A percentile compares a stretch with the other conserved stretches of the same genome.
These are phyloP conservation scores for Pheosia gnoma DNA, from an alignment of 2,888 invertebrate species.

Conservation along the genomic window DNA sequence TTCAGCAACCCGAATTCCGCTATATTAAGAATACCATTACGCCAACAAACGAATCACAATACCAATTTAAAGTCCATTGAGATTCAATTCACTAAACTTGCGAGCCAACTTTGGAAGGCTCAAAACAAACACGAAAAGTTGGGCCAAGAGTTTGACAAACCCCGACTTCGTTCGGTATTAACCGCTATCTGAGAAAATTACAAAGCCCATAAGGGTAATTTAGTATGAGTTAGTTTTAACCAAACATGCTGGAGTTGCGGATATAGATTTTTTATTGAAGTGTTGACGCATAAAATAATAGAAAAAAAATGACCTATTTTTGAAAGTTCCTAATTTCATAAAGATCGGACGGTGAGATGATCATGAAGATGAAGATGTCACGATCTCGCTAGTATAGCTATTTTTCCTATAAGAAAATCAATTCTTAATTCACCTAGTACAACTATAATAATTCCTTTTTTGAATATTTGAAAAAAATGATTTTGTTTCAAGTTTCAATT, in stretches of 20 bases:
- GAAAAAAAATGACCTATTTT: no score
- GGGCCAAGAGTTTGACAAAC: constrained; percentile 50
- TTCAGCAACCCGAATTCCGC: not conserved
- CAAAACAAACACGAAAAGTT: constrained; percentile 53
- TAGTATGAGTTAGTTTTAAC: constrained; percentile 59
- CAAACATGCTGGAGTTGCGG: constrained; percentile 35
- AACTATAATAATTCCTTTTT: no score
- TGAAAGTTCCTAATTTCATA: no score
- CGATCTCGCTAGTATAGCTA: no score
- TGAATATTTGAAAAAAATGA: no score
- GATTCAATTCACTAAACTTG: constrained; percentile 49
- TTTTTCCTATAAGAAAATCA: no score
- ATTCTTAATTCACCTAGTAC: no score
- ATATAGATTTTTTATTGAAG: constrained; percentile 37
- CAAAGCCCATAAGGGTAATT: constrained; percentile 59
- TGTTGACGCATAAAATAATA: constrained; percentile 7
- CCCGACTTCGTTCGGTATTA: constrained; percentile 56
- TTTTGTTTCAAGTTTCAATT: not conserved
- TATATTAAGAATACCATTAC: constrained; percentile 7
- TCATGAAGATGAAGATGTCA: no score
- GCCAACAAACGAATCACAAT: constrained; percentile 42
- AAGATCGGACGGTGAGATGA: no score
- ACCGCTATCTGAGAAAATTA: constrained; percentile 63
- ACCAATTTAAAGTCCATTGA: constrained; percentile 44
- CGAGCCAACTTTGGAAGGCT: constrained; percentile 30